Percentiles rank a stretch among this genome's conserved stretches.
phyloP scores from a whole-genome alignment of 2,113 vertebrate genomes.

The Pseudopodoces humilis region DNA sequence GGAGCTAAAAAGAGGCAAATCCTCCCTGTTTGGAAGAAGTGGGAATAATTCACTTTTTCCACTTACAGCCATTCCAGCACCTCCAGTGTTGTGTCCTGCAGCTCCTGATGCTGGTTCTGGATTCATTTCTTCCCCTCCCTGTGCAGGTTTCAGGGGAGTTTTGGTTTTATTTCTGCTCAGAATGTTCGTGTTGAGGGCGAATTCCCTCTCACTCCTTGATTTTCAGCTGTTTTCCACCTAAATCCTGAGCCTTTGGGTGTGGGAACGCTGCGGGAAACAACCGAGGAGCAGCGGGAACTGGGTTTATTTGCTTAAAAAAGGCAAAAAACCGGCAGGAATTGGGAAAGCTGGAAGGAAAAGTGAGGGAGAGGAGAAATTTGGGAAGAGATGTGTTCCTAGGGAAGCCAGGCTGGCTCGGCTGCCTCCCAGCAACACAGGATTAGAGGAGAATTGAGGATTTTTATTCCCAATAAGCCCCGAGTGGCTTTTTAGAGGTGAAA shows the following conservation, averaged over 20 bases:
- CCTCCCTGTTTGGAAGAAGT: not conserved
- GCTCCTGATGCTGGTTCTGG: not conserved
- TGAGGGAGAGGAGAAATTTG: not conserved
- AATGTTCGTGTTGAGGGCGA: accelerated
- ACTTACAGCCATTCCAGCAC: not conserved
- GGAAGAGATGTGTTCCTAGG: not conserved
- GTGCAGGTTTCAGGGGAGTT: not conserved
- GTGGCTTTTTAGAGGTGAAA: not conserved
- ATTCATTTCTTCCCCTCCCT: not conserved
- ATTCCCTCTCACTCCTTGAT: not conserved
- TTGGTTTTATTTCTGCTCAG: not conserved
- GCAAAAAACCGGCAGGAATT: not conserved
- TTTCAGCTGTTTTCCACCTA: not conserved
- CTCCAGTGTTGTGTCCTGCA: not conserved
- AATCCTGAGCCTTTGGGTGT: not conserved
- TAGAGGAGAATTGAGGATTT: not conserved
- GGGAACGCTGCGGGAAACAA: not conserved
- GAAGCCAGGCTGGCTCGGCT: not conserved
- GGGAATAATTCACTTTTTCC: not conserved
- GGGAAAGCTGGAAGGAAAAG: not conserved
- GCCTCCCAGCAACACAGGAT: not conserved
- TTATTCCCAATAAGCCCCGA: not conserved
- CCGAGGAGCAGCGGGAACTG: not conserved
- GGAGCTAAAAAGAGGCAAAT: not conserved
- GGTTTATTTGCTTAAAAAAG: not conserved